Base-by-base conservation (phyloP, 2,888 invertebrate species). In the Apantesis nais region DNA sequence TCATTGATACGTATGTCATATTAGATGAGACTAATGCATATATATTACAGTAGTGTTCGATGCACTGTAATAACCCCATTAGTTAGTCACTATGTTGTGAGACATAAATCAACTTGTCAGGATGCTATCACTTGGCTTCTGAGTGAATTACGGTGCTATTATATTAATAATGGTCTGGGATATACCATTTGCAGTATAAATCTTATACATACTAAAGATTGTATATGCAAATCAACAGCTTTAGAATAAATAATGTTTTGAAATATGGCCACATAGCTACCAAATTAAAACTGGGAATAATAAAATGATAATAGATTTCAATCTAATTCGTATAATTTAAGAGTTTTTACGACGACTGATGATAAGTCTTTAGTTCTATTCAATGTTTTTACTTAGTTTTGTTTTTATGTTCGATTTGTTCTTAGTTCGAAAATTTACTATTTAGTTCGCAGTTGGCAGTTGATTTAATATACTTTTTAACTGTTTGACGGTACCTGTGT, bases 221-320 rank as follows among this genome's bases (percentile, higher is more conserved):
- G 1, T 7, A 8, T 22, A 19, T 52, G 11, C 22, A n/a, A 9
- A n/a, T 11, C 9, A 52, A 9, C 9, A n/a, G 25, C 16, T 41
- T 16, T 25, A 41, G n/a, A n/a, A n/a, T n/a, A n/a, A n/a, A n/a
- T n/a, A n/a, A 73, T 79, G 75, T 80, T 83, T 76, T 73, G 77
- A 76, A 81, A 76, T 77, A 78, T 68, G 73, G 77, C 74, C 31
- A 19, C 58, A 76, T 71, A 69, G 83, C 79, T 79, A 78, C 81
- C 71, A 82, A 77, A 79, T 78, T 79, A 81, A 74, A 81, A 75
- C 67, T 70, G 48, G 69, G 74, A 71, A 74, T 76, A 66, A 71
- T 78, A 71, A 74, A 78, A 78, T 81, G 75, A 74, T 74, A 78
- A 78, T 72, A 72, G 75, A 78, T 73, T 74, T 77, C 67, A 52